Percentiles rank a stretch among this genome's conserved stretches.
These are phyloP conservation scores for Mustelus asterias DNA, from an alignment of 2,113 vertebrate species.

Conservation along the genomic window DNA sequence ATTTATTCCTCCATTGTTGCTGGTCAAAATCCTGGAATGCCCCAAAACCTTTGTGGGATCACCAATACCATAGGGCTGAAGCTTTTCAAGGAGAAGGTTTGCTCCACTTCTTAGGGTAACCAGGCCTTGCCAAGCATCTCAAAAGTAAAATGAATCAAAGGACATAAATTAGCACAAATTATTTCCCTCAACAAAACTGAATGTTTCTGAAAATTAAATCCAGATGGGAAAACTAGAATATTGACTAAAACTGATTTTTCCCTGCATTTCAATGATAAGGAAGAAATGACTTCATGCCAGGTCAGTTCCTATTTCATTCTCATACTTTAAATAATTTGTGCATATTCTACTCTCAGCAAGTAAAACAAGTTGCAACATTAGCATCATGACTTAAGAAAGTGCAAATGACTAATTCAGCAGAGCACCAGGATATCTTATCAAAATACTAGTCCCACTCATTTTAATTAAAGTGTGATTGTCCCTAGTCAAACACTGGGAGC, in stretches of 20 bases:
- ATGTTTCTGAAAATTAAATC: not conserved
- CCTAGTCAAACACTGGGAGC: not conserved
- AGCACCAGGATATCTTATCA: not conserved
- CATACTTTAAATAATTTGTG: not conserved
- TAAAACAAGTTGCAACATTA: not conserved
- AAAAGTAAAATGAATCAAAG: not conserved
- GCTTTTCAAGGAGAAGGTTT: not conserved
- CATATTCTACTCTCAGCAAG: not conserved
- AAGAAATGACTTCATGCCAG: not conserved
- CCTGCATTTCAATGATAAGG: not conserved
- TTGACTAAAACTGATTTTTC: not conserved
- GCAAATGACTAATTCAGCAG: not conserved
- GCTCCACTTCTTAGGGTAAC: not conserved
- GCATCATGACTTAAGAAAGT: not conserved
- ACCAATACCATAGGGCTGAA: not conserved
- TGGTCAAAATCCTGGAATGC: not conserved
- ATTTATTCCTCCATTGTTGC: not conserved
- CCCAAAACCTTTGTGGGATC: not conserved
- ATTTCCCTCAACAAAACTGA: not conserved
- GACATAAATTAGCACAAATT: not conserved
- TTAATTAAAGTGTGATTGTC: not conserved
- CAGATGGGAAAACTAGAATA: not conserved
- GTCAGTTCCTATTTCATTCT: not conserved
- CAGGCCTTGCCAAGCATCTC: not conserved
- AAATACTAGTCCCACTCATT: not conserved